These are phyloP conservation scores for Anorthoa munda DNA, from an alignment of 2,888 invertebrate species.

Conservation along the genomic window DNA sequence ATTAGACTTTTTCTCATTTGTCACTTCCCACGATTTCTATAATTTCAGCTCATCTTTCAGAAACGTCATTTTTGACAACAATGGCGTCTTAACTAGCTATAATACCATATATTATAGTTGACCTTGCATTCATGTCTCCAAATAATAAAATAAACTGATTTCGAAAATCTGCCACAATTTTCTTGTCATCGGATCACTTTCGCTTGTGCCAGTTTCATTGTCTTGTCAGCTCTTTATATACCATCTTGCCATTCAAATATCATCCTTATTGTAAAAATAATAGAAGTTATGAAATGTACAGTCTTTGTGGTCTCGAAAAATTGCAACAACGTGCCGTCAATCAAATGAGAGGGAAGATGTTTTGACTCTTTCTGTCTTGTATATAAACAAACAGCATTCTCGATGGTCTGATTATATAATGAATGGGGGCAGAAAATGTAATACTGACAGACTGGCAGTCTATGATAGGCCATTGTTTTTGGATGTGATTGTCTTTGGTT, in stretches of 20 bases:
- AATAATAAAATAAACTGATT: slow-evolving; percentile 60
- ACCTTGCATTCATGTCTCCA: slow-evolving; percentile 60
- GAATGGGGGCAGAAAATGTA: slow-evolving; percentile 39
- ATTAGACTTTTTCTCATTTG: slow-evolving; percentile 3
- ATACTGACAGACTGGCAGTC: slow-evolving; percentile 15
- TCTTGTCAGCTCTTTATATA: slow-evolving; percentile 43
- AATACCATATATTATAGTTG: slow-evolving; percentile 43
- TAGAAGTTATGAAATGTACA: slow-evolving; percentile 28
- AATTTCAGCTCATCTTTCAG: slow-evolving; percentile 29
- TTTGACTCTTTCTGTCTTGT: slow-evolving; percentile 47
- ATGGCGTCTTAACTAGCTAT: slow-evolving; percentile 26
- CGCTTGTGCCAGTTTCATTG: slow-evolving; percentile 65
- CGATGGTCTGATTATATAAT: slow-evolving; percentile 56
- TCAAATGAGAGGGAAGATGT: slow-evolving; percentile 36
- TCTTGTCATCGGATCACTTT: slow-evolving; percentile 66
- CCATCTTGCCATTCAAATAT: slow-evolving; percentile 43
- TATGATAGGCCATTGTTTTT: slow-evolving; percentile 47
- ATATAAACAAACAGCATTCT: slow-evolving; percentile 54
- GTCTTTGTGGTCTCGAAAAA: slow-evolving; percentile 6
- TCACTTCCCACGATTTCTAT: slow-evolving; percentile 55
- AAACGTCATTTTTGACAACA: slow-evolving; percentile 25
- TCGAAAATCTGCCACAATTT: slow-evolving; percentile 64
- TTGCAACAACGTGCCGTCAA: slow-evolving; percentile 46
- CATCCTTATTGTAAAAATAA: slow-evolving; percentile 37
- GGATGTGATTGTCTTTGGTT: slow-evolving; percentile 17